phyloP scores from a whole-genome alignment of 2,797 vertebrate species.

The Cetoscarus ocellatus region DNA sequence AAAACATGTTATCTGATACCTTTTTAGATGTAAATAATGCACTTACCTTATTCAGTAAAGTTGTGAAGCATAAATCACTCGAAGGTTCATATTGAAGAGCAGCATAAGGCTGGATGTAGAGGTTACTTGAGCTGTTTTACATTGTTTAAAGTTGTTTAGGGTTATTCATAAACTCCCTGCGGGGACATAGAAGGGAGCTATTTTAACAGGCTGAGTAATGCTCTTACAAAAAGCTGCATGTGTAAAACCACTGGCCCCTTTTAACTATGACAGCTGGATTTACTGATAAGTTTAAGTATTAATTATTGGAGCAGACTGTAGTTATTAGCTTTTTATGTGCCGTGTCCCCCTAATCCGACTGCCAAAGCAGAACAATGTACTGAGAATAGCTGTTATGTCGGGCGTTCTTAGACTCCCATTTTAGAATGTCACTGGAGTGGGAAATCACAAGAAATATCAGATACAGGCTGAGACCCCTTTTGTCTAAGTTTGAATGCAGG shows the following conservation, averaged over 20 bases:
- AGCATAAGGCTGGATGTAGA: constrained; percentile 14
- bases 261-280: constrained; percentile 23
- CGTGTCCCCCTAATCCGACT: constrained; percentile 14
- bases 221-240: not conserved
- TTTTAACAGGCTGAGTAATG: not conserved
- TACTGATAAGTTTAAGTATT: constrained; percentile 19
- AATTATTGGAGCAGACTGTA: constrained; percentile 18
- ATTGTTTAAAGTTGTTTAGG: not conserved
- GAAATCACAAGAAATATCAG: constrained; percentile 45
- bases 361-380: constrained; percentile 43
- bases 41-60: not conserved
- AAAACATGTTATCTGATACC: too few relatives aligned
- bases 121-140: not conserved
- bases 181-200: constrained; percentile 1
- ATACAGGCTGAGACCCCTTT: constrained; percentile 62
- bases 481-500: constrained; percentile 55
- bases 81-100: not conserved
- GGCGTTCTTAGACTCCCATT: constrained; percentile 50
- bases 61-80: not conserved
- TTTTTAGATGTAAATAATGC: too few relatives aligned
- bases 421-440: constrained; percentile 60
- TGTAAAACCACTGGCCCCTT: constrained; percentile 1
- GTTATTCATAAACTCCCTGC: constrained; percentile 6
- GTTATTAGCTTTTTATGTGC: constrained; percentile 27
- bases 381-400: constrained; percentile 58